Percentiles rank a stretch among this genome's conserved stretches.
phyloP scores from a whole-genome alignment of 2,797 vertebrate genomes.

The Salmo trutta region DNA sequence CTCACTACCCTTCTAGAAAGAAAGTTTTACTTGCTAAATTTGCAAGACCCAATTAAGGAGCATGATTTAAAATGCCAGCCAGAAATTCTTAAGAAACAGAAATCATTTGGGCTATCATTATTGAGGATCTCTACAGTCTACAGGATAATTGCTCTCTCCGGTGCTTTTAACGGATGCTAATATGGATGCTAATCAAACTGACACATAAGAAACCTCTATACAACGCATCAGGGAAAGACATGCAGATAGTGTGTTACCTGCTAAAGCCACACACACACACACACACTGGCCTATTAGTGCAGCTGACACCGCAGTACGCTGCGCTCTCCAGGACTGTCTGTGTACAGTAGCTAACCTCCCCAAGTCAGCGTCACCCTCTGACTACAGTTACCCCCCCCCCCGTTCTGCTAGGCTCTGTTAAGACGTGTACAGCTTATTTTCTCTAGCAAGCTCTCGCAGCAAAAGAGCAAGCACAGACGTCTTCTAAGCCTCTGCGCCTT shows the following conservation, averaged over 20 bases:
- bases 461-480: slow-evolving; percentile 20
- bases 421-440: slow-evolving; percentile 42
- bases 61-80: not conserved
- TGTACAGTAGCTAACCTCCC: slow-evolving; percentile 35
- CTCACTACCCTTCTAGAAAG: too few species aligned
- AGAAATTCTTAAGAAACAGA: too few species aligned
- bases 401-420: too few species aligned
- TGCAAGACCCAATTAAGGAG: not conserved
- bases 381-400: too few species aligned
- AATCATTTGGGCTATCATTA: too few species aligned
- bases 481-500: slow-evolving; percentile 50
- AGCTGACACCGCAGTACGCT: not conserved
- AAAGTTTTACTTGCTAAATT: not conserved
- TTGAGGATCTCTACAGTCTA: too few species aligned
- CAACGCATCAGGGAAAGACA: not conserved
- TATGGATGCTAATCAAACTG: too few species aligned
- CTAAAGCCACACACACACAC: not conserved
- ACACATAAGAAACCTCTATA: too few species aligned
- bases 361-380: not conserved
- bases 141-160: too few species aligned
- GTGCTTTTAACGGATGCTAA: too few species aligned
- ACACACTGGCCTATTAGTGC: too few species aligned
- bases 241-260: not conserved
- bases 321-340: not conserved
- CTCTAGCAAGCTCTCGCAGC: slow-evolving; percentile 51